Evolutionary conservation across 2,888 invertebrate genomes (phyloP), one percentile per base, ranked within the genome.

Genomic region (Amitus sp.): DNA sequence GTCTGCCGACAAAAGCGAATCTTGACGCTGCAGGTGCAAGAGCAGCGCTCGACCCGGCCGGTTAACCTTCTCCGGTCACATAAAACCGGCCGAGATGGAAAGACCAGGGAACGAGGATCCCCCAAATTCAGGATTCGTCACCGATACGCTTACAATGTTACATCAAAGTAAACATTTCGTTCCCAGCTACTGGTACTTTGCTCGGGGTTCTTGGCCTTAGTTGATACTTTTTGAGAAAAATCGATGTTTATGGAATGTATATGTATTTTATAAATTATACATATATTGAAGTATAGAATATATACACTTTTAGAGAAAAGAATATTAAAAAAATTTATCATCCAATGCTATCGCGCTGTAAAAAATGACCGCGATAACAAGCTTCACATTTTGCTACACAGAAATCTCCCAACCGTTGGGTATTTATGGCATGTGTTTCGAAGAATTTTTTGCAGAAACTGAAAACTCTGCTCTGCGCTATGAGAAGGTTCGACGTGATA

Each of bases 1-100:
- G 57, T 50, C 51, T 62, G 66, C 70, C 72, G 70, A 72, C 72
- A 72, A 71, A 72, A 71, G 72, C 59, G 56, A 69, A 66, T 59
- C 65, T 54, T 50, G 62, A 47, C 47, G 66, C 68, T 48, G 62
- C 69, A 61, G 65, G 65, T 66, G 34, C 37, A 37, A 20, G n/a
- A 20, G 23, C n/a, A 48, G 33, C n/a, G 10, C n/a, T 18, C 18
- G 48, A 23, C 48, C 48, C 47, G 45, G 37, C 34, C 49, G 46
- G 30, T 59, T 39, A 40, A 54, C 57, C 48, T 33, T 46, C 33
- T 28, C 15, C 48, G 23, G 34, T 49, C 40, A 30, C 43, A 23
- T 30, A 46, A 45, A 27, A 19, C 20, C 39, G 13, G 45, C 39
- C 13, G 37, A 30, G 46, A 46, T 45, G 18, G 39, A 45, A 56